A percentile compares a stretch with the other conserved stretches of the same genome.
These are phyloP conservation scores for Ceriagrion tenellum DNA, from an alignment of 2,888 invertebrate species.

Conservation along the genomic window DNA sequence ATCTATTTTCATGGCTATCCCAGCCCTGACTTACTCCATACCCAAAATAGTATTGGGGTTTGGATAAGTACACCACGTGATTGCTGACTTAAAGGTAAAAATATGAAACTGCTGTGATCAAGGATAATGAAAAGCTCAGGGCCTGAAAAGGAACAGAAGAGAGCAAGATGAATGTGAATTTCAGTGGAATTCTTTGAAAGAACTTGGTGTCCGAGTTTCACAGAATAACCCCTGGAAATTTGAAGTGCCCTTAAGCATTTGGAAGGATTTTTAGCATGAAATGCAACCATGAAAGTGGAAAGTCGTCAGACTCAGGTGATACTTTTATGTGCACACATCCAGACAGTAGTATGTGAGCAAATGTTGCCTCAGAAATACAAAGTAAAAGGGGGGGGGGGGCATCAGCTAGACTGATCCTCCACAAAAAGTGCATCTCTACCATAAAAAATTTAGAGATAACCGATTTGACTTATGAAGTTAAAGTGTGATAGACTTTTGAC, in stretches of 20 bases:
- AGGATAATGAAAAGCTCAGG: slow-evolving; percentile 23
- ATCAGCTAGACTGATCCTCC: neutral
- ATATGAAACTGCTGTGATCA: slow-evolving; percentile 5
- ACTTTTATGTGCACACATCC: neutral
- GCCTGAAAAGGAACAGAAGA: neutral
- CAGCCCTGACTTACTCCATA: slow-evolving; percentile 89
- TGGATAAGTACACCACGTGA: slow-evolving; percentile 80
- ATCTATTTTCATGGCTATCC: slow-evolving; percentile 92
- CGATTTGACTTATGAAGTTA: neutral
- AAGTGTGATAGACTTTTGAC: neutral
- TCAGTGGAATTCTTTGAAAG: slow-evolving; percentile 27
- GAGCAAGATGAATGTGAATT: slow-evolving; percentile 7
- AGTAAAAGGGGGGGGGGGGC: no score
- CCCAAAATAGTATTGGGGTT: slow-evolving; percentile 92
- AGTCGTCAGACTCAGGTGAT: neutral
- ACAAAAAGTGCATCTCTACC: neutral
- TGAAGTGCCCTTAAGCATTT: neutral
- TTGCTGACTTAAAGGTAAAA: neutral
- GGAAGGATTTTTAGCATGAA: neutral
- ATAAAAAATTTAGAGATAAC: neutral
- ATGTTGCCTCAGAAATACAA: neutral
- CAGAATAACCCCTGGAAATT: neutral
- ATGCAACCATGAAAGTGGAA: neutral
- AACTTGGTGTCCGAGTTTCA: slow-evolving; percentile 52
- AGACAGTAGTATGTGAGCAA: neutral